These are phyloP conservation scores for Drosophila triauraria DNA, from an alignment of 1,140 invertebrate genomes.

Conservation along the genomic window DNA sequence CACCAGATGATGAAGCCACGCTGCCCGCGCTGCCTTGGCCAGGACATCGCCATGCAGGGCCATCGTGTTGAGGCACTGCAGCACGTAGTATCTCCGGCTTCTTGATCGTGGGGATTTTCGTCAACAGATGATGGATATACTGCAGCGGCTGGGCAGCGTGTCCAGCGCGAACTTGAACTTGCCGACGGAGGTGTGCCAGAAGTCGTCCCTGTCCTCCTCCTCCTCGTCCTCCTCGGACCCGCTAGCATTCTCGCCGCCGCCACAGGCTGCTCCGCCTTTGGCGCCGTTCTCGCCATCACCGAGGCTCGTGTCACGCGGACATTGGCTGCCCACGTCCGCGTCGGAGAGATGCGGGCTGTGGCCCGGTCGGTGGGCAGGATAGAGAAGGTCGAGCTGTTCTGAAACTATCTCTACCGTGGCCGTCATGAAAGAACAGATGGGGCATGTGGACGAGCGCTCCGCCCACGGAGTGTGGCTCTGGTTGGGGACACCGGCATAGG, in stretches of 20 bases:
- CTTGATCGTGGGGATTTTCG: no score
- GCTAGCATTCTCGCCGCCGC: constrained; percentile 87
- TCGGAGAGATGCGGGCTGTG: no score
- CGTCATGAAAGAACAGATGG: constrained; percentile 88
- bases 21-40: constrained; percentile 92
- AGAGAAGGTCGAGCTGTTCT: constrained; percentile 92
- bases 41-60: constrained; percentile 95
- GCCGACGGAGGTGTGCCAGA: no score
- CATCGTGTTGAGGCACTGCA: no score
- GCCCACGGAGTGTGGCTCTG: no score
- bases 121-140: no score
- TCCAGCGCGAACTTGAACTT: no score
- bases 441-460: no score
- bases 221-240: constrained; percentile 88
- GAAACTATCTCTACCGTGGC: constrained; percentile 96
- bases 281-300: constrained; percentile 85
- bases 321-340: constrained; percentile 88
- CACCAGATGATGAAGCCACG: constrained; percentile 98
- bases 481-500: no score
- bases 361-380: constrained; percentile 89
- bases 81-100: no score
- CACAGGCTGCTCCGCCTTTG: constrained; percentile 67
- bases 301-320: constrained; percentile 81
- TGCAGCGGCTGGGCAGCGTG: no score
- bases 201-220: constrained; percentile 87